Percentiles rank a stretch among this genome's conserved stretches.
These are phyloP conservation scores for Periparus ater DNA, from an alignment of 2,797 vertebrate genomes.

Conservation along the genomic window DNA sequence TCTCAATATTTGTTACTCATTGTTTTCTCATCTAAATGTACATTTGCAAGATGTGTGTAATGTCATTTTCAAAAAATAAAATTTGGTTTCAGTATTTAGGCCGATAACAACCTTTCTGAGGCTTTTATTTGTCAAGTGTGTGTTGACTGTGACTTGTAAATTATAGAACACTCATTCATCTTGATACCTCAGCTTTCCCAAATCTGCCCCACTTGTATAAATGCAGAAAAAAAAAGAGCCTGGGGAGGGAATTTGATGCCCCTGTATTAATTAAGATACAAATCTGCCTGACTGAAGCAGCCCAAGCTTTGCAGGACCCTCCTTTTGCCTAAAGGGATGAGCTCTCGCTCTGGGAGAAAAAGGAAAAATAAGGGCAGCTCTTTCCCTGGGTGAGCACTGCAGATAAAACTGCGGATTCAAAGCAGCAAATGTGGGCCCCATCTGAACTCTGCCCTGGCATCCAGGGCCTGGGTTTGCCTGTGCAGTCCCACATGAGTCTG, in stretches of 20 bases:
- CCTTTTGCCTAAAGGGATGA: background rate
- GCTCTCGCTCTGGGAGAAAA: background rate
- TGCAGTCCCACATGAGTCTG: background rate
- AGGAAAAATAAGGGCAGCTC: background rate
- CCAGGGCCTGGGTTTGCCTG: background rate
- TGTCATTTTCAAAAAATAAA: conserved; percentile 86
- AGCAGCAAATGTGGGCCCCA: background rate
- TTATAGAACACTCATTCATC: rapidly evolving
- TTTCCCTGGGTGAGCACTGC: background rate
- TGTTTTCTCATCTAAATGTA: conserved; percentile 81
- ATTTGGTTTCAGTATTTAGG: conserved; percentile 81
- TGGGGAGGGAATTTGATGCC: background rate
- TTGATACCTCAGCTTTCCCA: background rate
- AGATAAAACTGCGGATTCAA: background rate
- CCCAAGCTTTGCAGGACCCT: background rate
- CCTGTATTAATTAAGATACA: background rate
- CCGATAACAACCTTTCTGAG: conserved; percentile 31
- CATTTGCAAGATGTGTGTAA: conserved; percentile 86
- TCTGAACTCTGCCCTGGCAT: background rate
- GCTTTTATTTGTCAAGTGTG: background rate
- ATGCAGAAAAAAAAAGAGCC: background rate
- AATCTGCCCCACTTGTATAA: background rate
- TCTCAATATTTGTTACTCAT: conserved; percentile 78
- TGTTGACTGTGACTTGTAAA: background rate
- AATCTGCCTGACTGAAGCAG: background rate